These are phyloP conservation scores for Andrena marginata DNA, from an alignment of 2,888 invertebrate species.

Conservation along the genomic window DNA sequence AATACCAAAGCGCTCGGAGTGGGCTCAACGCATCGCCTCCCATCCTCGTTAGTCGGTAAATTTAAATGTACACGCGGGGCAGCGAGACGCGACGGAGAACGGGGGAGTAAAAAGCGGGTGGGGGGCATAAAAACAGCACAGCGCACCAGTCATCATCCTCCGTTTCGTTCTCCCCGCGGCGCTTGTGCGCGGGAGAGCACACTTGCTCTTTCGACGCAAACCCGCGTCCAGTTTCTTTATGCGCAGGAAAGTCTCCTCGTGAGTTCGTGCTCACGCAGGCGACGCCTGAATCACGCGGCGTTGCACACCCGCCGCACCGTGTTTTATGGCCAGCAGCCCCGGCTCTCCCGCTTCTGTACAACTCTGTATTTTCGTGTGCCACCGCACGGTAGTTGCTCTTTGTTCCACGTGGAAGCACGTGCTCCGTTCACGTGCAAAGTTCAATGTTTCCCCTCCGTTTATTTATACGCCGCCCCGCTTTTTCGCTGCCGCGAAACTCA, in stretches of 20 bases:
- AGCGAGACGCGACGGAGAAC: conserved; percentile 9
- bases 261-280: conserved; percentile 60
- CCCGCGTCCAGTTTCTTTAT: conserved; percentile 59
- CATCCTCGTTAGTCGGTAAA: conserved; percentile 30
- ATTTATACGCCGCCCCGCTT: not conserved
- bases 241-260: conserved; percentile 58
- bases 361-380: conserved; percentile 46
- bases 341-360: conserved; percentile 27
- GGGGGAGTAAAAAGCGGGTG: conserved; percentile 10
- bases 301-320: conserved; percentile 46
- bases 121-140: conserved; percentile 9
- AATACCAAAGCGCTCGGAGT: not conserved
- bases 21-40: not conserved
- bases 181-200: not conserved
- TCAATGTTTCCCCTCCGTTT: conserved; percentile 1
- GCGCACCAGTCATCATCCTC: not conserved
- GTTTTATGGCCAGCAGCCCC: conserved; percentile 55
- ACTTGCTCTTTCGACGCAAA: conserved; percentile 50
- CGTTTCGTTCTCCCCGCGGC: not conserved
- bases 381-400: conserved; percentile 23
- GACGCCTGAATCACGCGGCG: conserved; percentile 67
- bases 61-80: not conserved
- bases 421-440: conserved; percentile 6
- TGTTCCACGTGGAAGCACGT: conserved; percentile 28
- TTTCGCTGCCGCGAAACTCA: not conserved